Conservation (phyloP, 2,888 invertebrate species). For the Rambutsinella grinnellia region DNA sequence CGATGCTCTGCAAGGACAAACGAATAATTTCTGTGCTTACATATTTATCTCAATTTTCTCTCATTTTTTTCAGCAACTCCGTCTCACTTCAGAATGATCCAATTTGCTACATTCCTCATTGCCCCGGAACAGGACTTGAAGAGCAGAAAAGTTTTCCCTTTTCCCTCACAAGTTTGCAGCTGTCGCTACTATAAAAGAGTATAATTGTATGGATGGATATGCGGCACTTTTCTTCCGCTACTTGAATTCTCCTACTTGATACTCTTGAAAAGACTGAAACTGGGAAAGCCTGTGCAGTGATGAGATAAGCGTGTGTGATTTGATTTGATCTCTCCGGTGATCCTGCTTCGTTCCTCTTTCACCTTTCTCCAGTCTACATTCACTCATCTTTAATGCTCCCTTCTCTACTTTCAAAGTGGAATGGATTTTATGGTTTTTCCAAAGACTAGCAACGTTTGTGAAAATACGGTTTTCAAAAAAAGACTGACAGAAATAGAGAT, state of each 20-base stretch:
- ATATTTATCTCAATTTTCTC: slow-evolving; percentile 31
- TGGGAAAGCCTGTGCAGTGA: slow-evolving; percentile 21
- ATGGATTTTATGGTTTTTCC: slow-evolving; percentile 42
- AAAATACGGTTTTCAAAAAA: slow-evolving; percentile 16
- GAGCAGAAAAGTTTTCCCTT: slow-evolving; percentile 17
- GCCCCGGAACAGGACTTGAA: slow-evolving; percentile 30
- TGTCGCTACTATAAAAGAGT: slow-evolving; percentile 30
- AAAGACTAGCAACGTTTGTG: slow-evolving; percentile 23
- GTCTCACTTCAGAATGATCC: slow-evolving; percentile 22
- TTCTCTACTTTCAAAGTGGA: slow-evolving; percentile 24
- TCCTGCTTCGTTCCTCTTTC: slow-evolving; percentile 42
- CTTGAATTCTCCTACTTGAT: not conserved
- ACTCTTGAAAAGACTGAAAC: not conserved
- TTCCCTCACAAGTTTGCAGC: slow-evolving; percentile 1
- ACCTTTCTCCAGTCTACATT: slow-evolving; percentile 16
- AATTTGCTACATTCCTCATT: slow-evolving; percentile 42
- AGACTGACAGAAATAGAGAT: not conserved
- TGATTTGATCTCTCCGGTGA: slow-evolving; percentile 55
- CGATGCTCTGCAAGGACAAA: not conserved
- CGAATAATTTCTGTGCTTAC: slow-evolving; percentile 26
- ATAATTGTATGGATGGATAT: slow-evolving; percentile 6
- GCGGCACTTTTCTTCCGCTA: slow-evolving; percentile 8
- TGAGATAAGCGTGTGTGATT: slow-evolving; percentile 56
- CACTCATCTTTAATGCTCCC: slow-evolving; percentile 8
- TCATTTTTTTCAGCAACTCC: slow-evolving; percentile 22